Conservation (phyloP, 2,888 invertebrate genomes). For the Onchidella celtica region DNA sequence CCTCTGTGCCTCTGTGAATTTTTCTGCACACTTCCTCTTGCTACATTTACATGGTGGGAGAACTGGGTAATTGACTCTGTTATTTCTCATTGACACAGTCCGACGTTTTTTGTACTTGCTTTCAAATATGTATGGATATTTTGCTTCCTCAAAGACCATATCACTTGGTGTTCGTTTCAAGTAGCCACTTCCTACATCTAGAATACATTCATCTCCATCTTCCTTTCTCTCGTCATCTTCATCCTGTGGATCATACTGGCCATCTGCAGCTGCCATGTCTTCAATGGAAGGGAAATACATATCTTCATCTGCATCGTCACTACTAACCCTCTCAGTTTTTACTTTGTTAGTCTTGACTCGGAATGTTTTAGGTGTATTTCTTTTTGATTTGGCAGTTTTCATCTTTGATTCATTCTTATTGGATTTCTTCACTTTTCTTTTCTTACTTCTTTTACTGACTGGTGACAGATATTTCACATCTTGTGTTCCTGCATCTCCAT, state of each 20-base stretch:
- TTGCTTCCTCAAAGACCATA: not conserved
- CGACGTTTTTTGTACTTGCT: conserved; percentile 12
- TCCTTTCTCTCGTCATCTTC: not conserved
- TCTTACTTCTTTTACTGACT: not conserved
- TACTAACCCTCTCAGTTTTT: not conserved
- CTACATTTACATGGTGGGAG: conserved; percentile 33
- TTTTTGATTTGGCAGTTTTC: not conserved
- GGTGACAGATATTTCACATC: not conserved
- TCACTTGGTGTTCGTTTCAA: not conserved
- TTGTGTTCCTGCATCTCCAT: not conserved
- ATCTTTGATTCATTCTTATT: not conserved
- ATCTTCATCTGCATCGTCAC: too few relatives aligned
- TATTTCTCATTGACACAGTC: conserved; percentile 19
- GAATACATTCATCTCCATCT: not conserved
- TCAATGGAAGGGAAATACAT: too few relatives aligned
- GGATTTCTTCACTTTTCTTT: not conserved
- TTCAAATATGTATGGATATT: not conserved
- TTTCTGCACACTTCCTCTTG: conserved; percentile 34
- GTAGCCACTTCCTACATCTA: conserved; percentile 28
- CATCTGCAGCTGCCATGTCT: not conserved
- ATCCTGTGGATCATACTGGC: not conserved
- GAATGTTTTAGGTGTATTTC: not conserved
- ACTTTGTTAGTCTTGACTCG: not conserved
- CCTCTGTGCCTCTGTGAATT: conserved; percentile 26
- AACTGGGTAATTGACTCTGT: conserved; percentile 29